A percentile compares a stretch with the other conserved stretches of the same genome.
These are phyloP conservation scores for Thera britannica DNA, from an alignment of 2,888 invertebrate species.

Conservation along the genomic window DNA sequence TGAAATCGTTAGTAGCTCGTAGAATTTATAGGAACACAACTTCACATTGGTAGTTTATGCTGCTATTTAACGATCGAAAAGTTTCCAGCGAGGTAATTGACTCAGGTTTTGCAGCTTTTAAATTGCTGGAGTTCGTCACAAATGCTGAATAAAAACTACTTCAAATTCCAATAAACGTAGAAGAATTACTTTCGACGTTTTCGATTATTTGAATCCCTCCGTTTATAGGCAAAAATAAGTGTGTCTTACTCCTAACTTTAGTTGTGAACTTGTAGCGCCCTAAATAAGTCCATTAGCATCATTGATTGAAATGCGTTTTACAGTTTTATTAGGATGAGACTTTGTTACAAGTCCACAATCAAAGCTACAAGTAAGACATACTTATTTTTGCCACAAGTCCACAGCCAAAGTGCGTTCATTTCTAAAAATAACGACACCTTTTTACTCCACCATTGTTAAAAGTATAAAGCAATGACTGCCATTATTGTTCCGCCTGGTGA, in stretches of 20 bases:
- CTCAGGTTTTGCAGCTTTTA: neutral
- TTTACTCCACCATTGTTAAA: conserved; percentile 18
- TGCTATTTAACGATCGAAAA: neutral
- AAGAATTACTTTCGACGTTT: neutral
- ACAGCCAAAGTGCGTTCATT: neutral
- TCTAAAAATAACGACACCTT: conserved; percentile 15
- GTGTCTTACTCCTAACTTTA: no score
- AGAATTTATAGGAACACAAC: neutral
- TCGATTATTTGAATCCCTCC: neutral
- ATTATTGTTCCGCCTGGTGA: conserved; percentile 41
- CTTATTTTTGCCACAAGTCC: neutral
- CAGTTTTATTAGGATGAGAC: no score
- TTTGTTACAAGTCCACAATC: no score
- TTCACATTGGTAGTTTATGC: neutral
- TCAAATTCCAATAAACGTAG: neutral
- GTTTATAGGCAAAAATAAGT: no score
- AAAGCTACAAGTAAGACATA: neutral
- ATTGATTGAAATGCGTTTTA: no score
- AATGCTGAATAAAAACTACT: neutral
- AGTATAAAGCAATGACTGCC: conserved; percentile 32
- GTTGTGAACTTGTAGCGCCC: no score
- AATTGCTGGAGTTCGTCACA: neutral
- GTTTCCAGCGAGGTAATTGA: neutral
- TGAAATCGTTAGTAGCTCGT: conserved; percentile 1
- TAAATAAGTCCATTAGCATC: no score